Conservation (phyloP, 2,113 vertebrate genomes). For the Dipodomys merriami region DNA sequence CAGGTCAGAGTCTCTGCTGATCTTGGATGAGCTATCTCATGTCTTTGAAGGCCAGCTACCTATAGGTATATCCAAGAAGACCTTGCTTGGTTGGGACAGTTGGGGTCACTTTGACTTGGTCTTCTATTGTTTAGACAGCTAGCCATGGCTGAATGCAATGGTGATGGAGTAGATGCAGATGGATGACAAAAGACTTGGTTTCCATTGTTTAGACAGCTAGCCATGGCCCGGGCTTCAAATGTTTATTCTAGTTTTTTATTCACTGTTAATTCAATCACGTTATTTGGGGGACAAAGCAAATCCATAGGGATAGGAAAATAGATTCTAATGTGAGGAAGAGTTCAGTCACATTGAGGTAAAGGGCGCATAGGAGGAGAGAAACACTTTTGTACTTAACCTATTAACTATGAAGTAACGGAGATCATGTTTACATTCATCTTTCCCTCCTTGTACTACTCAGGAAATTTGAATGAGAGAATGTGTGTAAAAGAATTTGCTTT, state of each 20-base stretch:
- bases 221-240: background rate
- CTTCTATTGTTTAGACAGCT: background rate
- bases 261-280: background rate
- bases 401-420: background rate
- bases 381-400: background rate
- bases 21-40: background rate
- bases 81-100: background rate
- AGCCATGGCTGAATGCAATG: background rate
- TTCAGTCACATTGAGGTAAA: background rate
- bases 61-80: background rate
- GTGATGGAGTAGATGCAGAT: background rate
- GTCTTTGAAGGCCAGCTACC: background rate
- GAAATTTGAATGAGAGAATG: background rate
- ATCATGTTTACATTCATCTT: background rate
- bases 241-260: background rate
- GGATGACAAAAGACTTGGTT: background rate
- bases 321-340: background rate
- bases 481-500: constrained; percentile 9
- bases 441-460: background rate
- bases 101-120: background rate
- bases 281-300: background rate
- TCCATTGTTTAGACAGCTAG: background rate
- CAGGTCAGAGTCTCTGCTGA: background rate
- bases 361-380: background rate
- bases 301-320: background rate